Conservation (phyloP, 2,888 invertebrate genomes). For the Hesperia comma region DNA sequence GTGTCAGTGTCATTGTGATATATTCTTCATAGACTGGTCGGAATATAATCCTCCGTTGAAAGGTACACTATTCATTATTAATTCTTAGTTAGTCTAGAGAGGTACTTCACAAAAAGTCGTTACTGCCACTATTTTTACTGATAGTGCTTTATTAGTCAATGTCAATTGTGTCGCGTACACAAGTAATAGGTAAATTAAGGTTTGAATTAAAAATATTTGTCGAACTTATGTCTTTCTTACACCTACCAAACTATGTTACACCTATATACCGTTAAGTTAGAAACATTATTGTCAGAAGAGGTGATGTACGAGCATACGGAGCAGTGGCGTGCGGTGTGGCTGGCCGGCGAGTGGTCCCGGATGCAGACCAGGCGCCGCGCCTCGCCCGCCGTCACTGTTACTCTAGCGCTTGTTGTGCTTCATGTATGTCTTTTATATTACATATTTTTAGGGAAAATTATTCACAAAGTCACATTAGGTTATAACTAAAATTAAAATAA, state of each 20-base stretch:
- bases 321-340: slow-evolving; percentile 56
- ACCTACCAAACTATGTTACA: too few relatives aligned
- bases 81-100: neutral
- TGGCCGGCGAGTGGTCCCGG: slow-evolving; percentile 65
- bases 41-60: slow-evolving; percentile 64
- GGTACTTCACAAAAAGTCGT: too few relatives aligned
- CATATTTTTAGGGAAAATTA: too few relatives aligned
- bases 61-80: slow-evolving; percentile 49
- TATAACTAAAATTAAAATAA: too few relatives aligned
- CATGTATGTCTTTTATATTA: slow-evolving; percentile 52
- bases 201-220: too few relatives aligned
- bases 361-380: slow-evolving; percentile 66
- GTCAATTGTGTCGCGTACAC: too few relatives aligned
- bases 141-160: too few relatives aligned
- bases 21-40: slow-evolving; percentile 74
- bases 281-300: slow-evolving; percentile 1
- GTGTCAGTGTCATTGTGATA: slow-evolving; percentile 67
- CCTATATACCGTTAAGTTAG: too few relatives aligned
- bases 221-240: too few relatives aligned
- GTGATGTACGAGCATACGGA: slow-evolving; percentile 40
- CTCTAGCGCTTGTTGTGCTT: slow-evolving; percentile 55
- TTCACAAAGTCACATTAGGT: too few relatives aligned
- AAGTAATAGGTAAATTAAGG: too few relatives aligned
- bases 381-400: slow-evolving; percentile 56
- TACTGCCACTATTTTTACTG: too few relatives aligned